Evolutionary conservation across 2,113 vertebrate genomes (phyloP).

Genomic region (Pelecanus crispus): DNA sequence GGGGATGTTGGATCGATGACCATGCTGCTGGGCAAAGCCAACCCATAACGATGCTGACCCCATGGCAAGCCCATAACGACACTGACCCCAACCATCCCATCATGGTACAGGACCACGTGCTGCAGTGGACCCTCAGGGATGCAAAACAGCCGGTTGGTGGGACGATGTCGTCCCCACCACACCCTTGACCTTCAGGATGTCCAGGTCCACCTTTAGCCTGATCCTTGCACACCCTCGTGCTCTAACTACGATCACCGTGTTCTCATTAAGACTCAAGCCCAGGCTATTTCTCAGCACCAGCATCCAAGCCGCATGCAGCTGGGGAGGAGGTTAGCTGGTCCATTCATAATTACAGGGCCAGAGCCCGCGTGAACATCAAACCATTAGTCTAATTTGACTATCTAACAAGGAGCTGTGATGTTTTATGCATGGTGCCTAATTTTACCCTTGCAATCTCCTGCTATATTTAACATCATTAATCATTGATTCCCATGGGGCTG

Average conservation of each 20-base stretch:
- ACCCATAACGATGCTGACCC: rapidly evolving
- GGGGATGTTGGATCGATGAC: background rate
- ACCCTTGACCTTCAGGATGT: background rate
- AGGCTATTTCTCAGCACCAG: background rate
- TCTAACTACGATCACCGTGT: rapidly evolving
- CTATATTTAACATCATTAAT: conserved; percentile 81
- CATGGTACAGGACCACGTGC: background rate
- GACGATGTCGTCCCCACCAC: too few relatives aligned
- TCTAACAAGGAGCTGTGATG: conserved; percentile 63
- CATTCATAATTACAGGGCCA: background rate
- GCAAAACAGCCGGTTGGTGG: rapidly evolving
- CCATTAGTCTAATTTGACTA: conserved; percentile 51
- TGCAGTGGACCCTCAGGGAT: background rate
- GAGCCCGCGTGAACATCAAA: background rate
- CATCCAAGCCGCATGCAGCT: background rate
- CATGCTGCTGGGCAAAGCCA: background rate
- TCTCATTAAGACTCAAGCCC: background rate
- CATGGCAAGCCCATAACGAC: background rate
- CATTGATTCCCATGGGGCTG: conserved; percentile 65
- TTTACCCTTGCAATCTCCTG: conserved; percentile 64
- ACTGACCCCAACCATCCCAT: background rate
- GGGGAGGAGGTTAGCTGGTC: background rate
- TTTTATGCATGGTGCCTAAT: conserved; percentile 77
- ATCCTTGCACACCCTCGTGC: background rate
- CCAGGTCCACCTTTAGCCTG: background rate